These are phyloP conservation scores for Carassius auratus DNA, from an alignment of 2,113 vertebrate species.

Conservation along the genomic window DNA sequence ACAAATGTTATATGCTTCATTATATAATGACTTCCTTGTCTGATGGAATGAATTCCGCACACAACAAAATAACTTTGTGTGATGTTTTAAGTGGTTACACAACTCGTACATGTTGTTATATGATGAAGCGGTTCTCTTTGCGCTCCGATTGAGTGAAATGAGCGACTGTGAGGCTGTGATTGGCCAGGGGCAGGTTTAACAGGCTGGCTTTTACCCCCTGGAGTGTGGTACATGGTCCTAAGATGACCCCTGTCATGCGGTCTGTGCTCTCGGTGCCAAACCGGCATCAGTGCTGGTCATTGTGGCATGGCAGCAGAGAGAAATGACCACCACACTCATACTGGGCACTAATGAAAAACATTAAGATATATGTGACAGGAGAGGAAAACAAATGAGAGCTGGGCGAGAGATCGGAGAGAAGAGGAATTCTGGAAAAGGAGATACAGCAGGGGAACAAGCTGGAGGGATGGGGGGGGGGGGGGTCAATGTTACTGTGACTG, in stretches of 20 bases:
- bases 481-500: slow-evolving; percentile 70
- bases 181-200: slow-evolving; percentile 46
- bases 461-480: slow-evolving; percentile 2
- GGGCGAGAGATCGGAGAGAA: slow-evolving; percentile 42
- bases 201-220: slow-evolving; percentile 49
- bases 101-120: not conserved
- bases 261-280: slow-evolving; percentile 44
- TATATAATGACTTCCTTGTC: not conserved
- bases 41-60: not conserved
- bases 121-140: not conserved
- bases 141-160: not conserved
- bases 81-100: not conserved
- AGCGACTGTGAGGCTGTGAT: slow-evolving; percentile 9
- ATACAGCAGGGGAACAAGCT: not conserved
- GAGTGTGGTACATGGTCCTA: slow-evolving; percentile 49
- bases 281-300: slow-evolving; percentile 14
- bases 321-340: not conserved
- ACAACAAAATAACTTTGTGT: slow-evolving; percentile 2
- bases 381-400: not conserved
- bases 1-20: not conserved
- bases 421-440: not conserved
- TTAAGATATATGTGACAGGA: slow-evolving; percentile 11
- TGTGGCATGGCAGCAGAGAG: slow-evolving; percentile 14
- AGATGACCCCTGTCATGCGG: slow-evolving; percentile 50
- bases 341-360: slow-evolving; percentile 38